Base-by-base conservation (phyloP, 2,797 vertebrate genomes). In the Etheostoma nigrum region DNA sequence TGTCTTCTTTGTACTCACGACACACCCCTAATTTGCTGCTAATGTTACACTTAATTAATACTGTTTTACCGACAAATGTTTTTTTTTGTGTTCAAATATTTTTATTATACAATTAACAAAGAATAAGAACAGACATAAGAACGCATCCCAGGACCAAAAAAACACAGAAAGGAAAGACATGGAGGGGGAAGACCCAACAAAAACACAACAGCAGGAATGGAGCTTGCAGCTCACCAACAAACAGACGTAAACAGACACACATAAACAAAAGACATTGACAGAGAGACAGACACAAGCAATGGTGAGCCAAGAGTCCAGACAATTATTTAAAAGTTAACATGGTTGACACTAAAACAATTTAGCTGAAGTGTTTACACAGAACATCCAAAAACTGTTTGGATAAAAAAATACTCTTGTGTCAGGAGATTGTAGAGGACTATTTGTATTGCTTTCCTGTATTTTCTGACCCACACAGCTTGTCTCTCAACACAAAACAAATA, bases 401-500 rank as follows among this genome's bases (percentile, higher is more conserved):
- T 61, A 53, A 11, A 68, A 68, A 40, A 66, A 78, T 76, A 65
- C n/a, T 27, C 52, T 33, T 54, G n/a, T 60, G 78, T 78, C 60
- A 42, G 21, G 68, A 57, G 54, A 68, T 76, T 44, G 30, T 12
- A 71, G 44, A 69, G 21, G 3, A 6, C 25, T 47, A 4, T 67
- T 23, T 67, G 40, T 65, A 33, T 72, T 44, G 78, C 2, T 72
- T 53, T 65, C 36, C 57, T 48, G 48, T 76, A 62, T 79, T 73
- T 78, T 67, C 61, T 75, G 61, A 67, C 49, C 67, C 40, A 13
- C 60, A 44, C 63, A 30, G 55, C 77, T 87, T 48, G 23, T 79
- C 78, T 85, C 47, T 77, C 33, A 57, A 63, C 59, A 71, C 33
- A 80, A 87, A 87, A 82, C 73, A 86, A 89, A 92, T 86, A 87